phyloP scores from a whole-genome alignment of 1,140 invertebrate species.

The Drosophila mauritiana region DNA sequence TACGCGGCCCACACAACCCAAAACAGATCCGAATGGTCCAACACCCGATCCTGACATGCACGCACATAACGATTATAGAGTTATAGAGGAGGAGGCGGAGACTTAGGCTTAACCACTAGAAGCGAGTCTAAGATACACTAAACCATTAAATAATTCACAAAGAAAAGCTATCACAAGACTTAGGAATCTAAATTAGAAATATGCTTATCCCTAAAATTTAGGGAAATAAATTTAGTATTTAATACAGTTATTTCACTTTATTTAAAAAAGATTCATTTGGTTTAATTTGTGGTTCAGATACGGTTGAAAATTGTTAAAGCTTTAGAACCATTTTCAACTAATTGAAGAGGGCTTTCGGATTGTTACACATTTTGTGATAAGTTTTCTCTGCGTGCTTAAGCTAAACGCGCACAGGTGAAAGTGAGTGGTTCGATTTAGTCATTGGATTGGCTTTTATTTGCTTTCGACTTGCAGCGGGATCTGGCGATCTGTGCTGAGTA shows the following conservation, averaged over 20 bases:
- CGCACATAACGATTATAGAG: slow-evolving; percentile 2
- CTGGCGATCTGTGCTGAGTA: slow-evolving; percentile 27
- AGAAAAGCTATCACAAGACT: slow-evolving; percentile 37
- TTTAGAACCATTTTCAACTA: neutral
- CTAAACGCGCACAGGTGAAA: slow-evolving; percentile 73
- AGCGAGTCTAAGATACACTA: slow-evolving; percentile 29
- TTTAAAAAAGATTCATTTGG: neutral
- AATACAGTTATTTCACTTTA: no score
- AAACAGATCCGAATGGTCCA: slow-evolving; percentile 45
- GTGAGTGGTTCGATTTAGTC: slow-evolving; percentile 50
- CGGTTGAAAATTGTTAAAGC: neutral
- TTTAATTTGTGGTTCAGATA: neutral
- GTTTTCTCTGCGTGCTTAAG: slow-evolving; percentile 54
- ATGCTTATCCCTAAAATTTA: no score
- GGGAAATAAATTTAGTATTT: no score
- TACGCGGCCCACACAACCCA: slow-evolving; percentile 41
- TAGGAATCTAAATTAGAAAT: neutral
- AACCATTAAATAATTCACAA: slow-evolving; percentile 13
- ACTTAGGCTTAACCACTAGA: slow-evolving; percentile 36
- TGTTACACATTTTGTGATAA: slow-evolving; percentile 13
- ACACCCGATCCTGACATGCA: slow-evolving; percentile 44
- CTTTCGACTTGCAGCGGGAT: slow-evolving; percentile 19
- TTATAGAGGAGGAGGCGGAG: slow-evolving; percentile 1
- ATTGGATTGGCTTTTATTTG: slow-evolving; percentile 16
- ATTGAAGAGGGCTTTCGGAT: no score